Base-by-base conservation (phyloP, 2,888 invertebrate species). In the Rhamnusium bicolor region DNA sequence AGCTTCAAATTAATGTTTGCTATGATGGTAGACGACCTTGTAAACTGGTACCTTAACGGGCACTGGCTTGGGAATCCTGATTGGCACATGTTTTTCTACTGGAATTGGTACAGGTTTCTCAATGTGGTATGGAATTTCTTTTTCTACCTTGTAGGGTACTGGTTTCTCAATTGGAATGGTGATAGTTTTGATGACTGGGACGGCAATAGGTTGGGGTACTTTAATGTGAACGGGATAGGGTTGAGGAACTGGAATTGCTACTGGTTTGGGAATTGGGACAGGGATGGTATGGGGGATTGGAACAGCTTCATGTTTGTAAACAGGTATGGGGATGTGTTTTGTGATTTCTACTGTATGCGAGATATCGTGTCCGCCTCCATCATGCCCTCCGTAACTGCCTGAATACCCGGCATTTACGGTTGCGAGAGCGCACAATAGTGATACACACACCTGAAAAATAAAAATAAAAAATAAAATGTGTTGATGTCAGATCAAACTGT, bases 1-100 rank as follows among this genome's bases (percentile, higher is more conserved):
- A 70, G 79, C 79, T 79, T 80, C 71, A 29, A 61, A 66, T 73
- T 60, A 85, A 79, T 89, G 88, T 84, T 93, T 93, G 78, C 92
- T 91, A 66, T 92, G 92, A 81, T 94, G 93, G 80, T 93, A 92
- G 71, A 94, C 91, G 49, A 93, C 92, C 87, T 93, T 93, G 84
- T 93, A 92, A 1, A 93, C 92, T 0, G 93, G 93, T 27, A 93
- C 93, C 83, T 92, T 93, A 74, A 93, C 92, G 0, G 93, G 93
- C 49, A 92, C 89, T 0, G 93, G 93, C 78, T 92, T 93, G 60
- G 92, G 91, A 0, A 93, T 92, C 0, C 91, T 91, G n/a, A 93
- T 92, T 3, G 92, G 90, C 10, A 93, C 87, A 81, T 93, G 93
- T 78, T 93, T 93, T 51, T 93, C 90, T 0, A 94, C 93, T 69